Percentiles rank a stretch among this genome's conserved stretches.
phyloP scores from a whole-genome alignment of 2,888 invertebrate species.

The Myopa tessellatipennis region DNA sequence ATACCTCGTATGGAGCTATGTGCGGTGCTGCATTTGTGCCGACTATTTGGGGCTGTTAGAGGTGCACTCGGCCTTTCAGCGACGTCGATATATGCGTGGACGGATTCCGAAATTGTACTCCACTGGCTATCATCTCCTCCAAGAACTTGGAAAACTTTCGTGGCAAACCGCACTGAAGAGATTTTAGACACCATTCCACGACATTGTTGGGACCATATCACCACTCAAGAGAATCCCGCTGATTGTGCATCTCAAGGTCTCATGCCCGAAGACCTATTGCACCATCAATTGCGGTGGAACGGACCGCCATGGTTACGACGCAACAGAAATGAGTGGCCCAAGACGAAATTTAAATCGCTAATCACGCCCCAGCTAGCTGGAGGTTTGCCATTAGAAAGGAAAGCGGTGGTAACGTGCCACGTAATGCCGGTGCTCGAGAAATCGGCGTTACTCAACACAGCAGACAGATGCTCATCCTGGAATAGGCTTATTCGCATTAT shows the following conservation, averaged over 20 bases:
- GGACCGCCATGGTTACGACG: conserved; percentile 14
- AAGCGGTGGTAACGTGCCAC: background rate
- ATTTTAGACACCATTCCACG: conserved; percentile 35
- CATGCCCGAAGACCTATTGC: conserved; percentile 1
- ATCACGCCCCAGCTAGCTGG: background rate
- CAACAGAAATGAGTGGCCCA: conserved; percentile 19
- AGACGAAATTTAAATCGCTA: background rate
- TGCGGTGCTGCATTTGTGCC: conserved; percentile 1
- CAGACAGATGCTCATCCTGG: conserved; percentile 11
- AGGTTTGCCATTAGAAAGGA: background rate
- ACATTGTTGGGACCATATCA: conserved; percentile 46
- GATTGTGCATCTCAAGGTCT: conserved; percentile 49
- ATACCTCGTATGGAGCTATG: conserved; percentile 21
- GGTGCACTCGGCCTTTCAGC: background rate
- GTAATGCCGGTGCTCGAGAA: background rate
- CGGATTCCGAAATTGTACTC: conserved; percentile 46
- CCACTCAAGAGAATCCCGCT: conserved; percentile 47
- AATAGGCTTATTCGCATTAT: no score
- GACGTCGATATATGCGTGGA: conserved; percentile 43
- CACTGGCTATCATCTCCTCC: conserved; percentile 49
- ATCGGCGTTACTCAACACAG: background rate
- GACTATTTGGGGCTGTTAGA: background rate
- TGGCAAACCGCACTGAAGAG: conserved; percentile 47
- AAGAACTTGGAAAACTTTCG: conserved; percentile 50
- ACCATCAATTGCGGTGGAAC: conserved; percentile 13